Conservation (phyloP, 1,140 invertebrate species). For the Drosophila fuyamai region DNA sequence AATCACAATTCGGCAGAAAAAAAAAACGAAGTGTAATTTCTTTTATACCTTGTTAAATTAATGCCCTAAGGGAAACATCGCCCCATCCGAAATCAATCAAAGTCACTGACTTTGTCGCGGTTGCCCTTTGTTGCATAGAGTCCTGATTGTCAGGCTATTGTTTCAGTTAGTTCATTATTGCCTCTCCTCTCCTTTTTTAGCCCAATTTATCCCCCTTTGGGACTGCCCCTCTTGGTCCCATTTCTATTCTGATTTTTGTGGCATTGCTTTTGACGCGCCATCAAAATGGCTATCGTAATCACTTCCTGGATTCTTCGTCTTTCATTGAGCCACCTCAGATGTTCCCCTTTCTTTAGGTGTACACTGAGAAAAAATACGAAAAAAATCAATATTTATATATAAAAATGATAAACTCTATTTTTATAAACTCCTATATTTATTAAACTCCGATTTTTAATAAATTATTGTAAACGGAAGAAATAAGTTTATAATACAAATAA, state of each 20-base stretch:
- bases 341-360: too few species aligned
- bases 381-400: too few species aligned
- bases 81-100: slow-evolving; percentile 55
- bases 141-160: slow-evolving; percentile 67
- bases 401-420: too few species aligned
- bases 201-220: not conserved
- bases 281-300: slow-evolving; percentile 78
- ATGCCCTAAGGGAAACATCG: not conserved
- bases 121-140: slow-evolving; percentile 14
- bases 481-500: too few species aligned
- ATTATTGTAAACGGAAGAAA: too few species aligned
- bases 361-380: not conserved
- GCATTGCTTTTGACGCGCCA: slow-evolving; percentile 64
- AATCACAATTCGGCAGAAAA: not conserved
- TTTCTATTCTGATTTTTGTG: slow-evolving; percentile 35
- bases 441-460: too few species aligned
- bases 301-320: slow-evolving; percentile 55
- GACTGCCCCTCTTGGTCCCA: not conserved
- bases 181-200: slow-evolving; percentile 13
- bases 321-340: slow-evolving; percentile 11
- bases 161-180: slow-evolving; percentile 73
- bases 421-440: too few species aligned
- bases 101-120: slow-evolving; percentile 29
- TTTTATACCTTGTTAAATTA: not conserved
- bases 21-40: not conserved